phyloP scores from a whole-genome alignment of 2,113 vertebrate species.

The Calidris pugnax region DNA sequence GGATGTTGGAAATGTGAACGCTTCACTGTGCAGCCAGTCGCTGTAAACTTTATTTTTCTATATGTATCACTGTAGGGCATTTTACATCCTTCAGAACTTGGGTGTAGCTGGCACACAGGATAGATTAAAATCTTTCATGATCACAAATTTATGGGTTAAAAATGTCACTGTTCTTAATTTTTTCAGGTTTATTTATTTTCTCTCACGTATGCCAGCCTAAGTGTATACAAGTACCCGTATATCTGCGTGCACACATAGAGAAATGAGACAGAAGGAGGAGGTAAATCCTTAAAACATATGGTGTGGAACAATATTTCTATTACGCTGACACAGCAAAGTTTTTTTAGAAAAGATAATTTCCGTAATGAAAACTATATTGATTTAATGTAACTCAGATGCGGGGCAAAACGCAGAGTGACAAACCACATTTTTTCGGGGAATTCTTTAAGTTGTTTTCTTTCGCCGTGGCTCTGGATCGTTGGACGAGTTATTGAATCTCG shows the following conservation, averaged over 20 bases:
- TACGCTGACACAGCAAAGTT: background rate
- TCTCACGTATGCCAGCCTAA: accelerated
- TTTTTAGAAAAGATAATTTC: background rate
- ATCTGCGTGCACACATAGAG: background rate
- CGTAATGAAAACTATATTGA: background rate
- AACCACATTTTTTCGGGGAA: background rate
- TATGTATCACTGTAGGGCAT: background rate
- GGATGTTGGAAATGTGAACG: background rate
- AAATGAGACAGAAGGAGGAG: background rate
- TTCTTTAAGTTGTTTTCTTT: background rate
- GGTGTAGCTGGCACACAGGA: background rate
- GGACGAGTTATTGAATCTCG: background rate
- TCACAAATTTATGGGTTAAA: background rate
- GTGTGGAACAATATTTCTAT: background rate
- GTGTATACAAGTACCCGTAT: background rate
- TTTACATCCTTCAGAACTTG: background rate
- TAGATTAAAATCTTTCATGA: background rate
- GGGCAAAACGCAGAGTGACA: background rate
- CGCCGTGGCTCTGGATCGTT: accelerated
- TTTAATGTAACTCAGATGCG: conserved; percentile 18
- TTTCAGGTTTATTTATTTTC: background rate
- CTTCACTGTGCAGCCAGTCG: background rate
- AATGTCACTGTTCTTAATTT: background rate
- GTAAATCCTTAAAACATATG: background rate
- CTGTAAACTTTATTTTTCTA: background rate